Conservation (phyloP, 2,113 vertebrate species). For the Nothocercus nigrocapillus region DNA sequence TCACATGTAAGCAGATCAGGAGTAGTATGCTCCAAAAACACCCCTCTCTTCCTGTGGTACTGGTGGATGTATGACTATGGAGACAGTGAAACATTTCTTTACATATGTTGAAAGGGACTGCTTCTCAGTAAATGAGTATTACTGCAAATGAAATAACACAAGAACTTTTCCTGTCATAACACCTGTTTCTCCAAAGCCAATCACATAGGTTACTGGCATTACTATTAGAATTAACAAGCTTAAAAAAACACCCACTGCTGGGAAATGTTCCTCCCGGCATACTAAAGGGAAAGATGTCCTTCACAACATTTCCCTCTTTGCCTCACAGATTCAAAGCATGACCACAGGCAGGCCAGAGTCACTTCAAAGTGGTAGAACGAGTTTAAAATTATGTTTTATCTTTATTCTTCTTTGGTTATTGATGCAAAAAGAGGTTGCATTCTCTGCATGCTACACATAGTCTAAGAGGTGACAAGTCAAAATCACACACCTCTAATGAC, state of each 20-base stretch:
- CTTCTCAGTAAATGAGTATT: not conserved
- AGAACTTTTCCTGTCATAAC: not conserved
- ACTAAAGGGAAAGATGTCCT: not conserved
- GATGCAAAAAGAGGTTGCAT: not conserved
- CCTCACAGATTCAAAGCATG: not conserved
- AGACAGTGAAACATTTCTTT: not conserved
- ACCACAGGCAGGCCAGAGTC: not conserved
- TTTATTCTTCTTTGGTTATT: not conserved
- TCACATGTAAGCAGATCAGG: not conserved
- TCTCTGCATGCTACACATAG: not conserved
- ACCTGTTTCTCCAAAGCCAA: not conserved
- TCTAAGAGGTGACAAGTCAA: not conserved
- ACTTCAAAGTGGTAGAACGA: not conserved
- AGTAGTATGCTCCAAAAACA: not conserved
- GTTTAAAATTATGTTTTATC: not conserved
- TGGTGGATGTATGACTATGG: not conserved
- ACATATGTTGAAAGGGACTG: rapidly evolving
- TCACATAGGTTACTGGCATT: rapidly evolving
- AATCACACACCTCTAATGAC: not conserved
- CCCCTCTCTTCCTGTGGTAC: not conserved
- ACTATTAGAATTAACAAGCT: not conserved
- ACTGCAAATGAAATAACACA: not conserved
- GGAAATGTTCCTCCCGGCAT: not conserved
- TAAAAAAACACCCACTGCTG: not conserved
- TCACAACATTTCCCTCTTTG: not conserved